Conservation (phyloP, 2,113 vertebrate genomes). For the Cinclus mexicanus region DNA sequence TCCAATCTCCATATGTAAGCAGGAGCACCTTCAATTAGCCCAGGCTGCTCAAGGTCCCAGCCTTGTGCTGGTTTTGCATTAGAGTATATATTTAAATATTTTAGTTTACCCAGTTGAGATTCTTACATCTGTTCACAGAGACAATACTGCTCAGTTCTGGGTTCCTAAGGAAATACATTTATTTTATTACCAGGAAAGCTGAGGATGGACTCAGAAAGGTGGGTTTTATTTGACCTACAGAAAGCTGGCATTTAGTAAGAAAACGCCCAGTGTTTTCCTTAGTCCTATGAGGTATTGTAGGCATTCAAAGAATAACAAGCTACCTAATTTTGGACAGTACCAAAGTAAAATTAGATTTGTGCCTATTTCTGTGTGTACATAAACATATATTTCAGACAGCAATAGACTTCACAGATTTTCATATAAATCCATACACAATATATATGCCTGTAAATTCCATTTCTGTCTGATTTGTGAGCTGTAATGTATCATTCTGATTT, state of each 20-base stretch:
- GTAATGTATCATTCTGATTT: background rate
- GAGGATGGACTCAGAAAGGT: background rate
- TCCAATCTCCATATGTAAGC: background rate
- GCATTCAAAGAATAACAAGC: background rate
- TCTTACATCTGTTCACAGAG: background rate
- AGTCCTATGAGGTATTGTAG: background rate
- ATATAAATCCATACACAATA: background rate
- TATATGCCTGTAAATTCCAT: background rate
- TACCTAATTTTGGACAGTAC: background rate
- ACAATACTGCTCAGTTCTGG: background rate
- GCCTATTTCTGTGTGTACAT: background rate
- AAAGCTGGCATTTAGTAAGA: background rate
- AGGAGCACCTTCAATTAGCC: background rate
- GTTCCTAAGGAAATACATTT: background rate
- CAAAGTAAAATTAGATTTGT: background rate
- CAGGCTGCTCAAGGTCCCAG: background rate
- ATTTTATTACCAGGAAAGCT: background rate
- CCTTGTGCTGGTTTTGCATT: no score
- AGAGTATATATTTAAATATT: background rate
- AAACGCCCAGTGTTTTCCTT: background rate
- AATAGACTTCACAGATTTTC: background rate
- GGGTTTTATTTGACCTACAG: background rate
- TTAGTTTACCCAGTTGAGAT: background rate
- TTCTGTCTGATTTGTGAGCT: background rate
- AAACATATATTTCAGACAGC: fast-evolving